Percentiles rank a stretch among this genome's conserved stretches.
These are phyloP conservation scores for Tiliacea citrago DNA, from an alignment of 2,888 invertebrate genomes.

Conservation along the genomic window DNA sequence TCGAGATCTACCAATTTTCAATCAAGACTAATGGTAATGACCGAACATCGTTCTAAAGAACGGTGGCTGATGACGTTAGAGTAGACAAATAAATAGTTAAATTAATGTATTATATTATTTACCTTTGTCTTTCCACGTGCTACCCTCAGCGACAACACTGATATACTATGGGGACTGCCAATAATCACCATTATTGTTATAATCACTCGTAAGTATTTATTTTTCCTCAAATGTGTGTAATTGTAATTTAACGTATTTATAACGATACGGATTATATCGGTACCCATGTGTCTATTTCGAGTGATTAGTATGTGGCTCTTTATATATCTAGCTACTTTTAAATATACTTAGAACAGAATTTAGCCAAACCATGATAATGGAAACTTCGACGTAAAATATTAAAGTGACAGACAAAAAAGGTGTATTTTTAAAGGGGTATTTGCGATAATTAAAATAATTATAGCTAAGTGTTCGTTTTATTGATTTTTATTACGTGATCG, in stretches of 20 bases:
- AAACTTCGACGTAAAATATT: background rate
- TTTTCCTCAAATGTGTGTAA: constrained; percentile 13
- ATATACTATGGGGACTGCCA: background rate
- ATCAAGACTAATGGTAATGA: background rate
- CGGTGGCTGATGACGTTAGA: too few species aligned
- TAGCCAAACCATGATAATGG: background rate
- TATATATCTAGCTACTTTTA: background rate
- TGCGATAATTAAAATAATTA: background rate
- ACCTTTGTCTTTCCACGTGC: constrained; percentile 4
- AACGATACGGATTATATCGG: background rate
- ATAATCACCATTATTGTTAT: background rate
- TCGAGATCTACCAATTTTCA: background rate
- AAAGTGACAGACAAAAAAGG: too few species aligned
- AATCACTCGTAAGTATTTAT: background rate
- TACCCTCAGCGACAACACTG: constrained; percentile 7
- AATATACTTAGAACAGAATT: background rate
- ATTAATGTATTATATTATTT: constrained; percentile 6
- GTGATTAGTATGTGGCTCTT: background rate
- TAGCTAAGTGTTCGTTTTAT: constrained; percentile 6
- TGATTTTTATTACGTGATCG: constrained; percentile 26
- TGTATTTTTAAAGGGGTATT: background rate
- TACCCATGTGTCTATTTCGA: background rate
- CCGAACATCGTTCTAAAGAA: background rate
- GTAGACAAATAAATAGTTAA: background rate
- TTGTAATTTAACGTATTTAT: too few species aligned